Percentiles rank a stretch among this genome's conserved stretches.
These are phyloP conservation scores for Telmatochromis sp. DNA, from an alignment of 2,113 vertebrate species.

Conservation along the genomic window DNA sequence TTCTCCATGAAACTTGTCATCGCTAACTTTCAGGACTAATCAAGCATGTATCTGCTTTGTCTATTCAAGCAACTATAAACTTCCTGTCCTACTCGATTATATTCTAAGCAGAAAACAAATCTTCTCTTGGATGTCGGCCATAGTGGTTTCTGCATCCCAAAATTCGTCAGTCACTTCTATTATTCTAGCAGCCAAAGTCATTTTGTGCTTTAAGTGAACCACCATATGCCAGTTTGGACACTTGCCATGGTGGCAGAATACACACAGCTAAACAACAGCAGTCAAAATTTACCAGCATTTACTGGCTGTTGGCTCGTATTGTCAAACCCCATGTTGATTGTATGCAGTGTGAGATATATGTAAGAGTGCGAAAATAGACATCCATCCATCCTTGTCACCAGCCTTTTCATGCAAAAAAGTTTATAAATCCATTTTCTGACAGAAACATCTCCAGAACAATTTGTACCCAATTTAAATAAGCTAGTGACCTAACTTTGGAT, in stretches of 20 bases:
- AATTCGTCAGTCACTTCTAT: constrained; percentile 7
- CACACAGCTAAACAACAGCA: background rate
- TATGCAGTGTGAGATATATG: background rate
- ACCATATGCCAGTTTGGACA: constrained; percentile 8
- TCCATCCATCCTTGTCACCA: background rate
- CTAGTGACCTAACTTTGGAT: background rate
- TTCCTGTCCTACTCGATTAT: background rate
- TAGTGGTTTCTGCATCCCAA: background rate
- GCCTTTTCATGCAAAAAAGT: background rate
- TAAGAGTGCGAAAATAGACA: background rate
- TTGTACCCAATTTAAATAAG: constrained; percentile 8
- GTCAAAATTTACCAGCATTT: background rate
- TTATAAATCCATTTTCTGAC: constrained; percentile 18
- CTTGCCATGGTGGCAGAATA: constrained; percentile 5
- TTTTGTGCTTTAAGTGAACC: constrained; percentile 25
- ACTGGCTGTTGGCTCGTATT: background rate
- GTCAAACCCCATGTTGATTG: background rate
- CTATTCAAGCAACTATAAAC: background rate
- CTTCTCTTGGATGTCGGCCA: constrained; percentile 17
- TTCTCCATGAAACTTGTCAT: background rate
- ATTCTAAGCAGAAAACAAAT: constrained; percentile 7
- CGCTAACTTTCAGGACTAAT: background rate
- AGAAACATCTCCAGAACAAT: background rate
- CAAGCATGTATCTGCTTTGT: background rate
- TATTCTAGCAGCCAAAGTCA: constrained; percentile 42